A percentile compares a stretch with the other conserved stretches of the same genome.
Conservation (phyloP, 2,888 invertebrate genomes). For the Neocrepidodera transversa region DNA sequence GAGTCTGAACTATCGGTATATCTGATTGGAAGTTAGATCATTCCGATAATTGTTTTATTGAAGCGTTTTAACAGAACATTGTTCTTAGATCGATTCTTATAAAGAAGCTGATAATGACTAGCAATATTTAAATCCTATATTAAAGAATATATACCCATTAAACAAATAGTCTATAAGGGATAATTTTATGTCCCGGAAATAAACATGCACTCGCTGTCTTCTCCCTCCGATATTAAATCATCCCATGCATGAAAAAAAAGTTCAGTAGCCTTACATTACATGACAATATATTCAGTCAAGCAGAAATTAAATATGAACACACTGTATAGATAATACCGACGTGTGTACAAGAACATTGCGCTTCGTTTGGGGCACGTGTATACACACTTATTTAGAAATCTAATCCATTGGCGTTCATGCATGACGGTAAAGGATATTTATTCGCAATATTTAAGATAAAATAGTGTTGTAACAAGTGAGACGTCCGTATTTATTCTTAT, state of each 20-base stretch:
- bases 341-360: constrained; percentile 38
- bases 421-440: too few relatives aligned
- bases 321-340: constrained; percentile 38
- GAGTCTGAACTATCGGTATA: constrained; percentile 6
- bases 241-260: constrained; percentile 22
- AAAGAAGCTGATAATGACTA: background rate
- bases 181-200: too few relatives aligned
- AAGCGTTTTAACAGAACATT: constrained; percentile 11
- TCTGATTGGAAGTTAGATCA: constrained; percentile 11
- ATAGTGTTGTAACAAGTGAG: too few relatives aligned
- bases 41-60: constrained; percentile 12
- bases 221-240: background rate
- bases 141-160: too few relatives aligned
- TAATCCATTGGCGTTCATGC: constrained; percentile 1
- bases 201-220: constrained; percentile 1
- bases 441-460: too few relatives aligned
- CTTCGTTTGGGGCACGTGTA: constrained; percentile 42
- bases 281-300: constrained; percentile 36
- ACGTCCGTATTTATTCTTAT: too few relatives aligned
- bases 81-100: background rate
- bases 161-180: too few relatives aligned
- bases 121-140: too few relatives aligned
- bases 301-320: constrained; percentile 40
- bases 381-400: constrained; percentile 39
- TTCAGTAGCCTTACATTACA: constrained; percentile 26